Conservation (phyloP, 2,888 invertebrate species). For the Diaperis boleti region DNA sequence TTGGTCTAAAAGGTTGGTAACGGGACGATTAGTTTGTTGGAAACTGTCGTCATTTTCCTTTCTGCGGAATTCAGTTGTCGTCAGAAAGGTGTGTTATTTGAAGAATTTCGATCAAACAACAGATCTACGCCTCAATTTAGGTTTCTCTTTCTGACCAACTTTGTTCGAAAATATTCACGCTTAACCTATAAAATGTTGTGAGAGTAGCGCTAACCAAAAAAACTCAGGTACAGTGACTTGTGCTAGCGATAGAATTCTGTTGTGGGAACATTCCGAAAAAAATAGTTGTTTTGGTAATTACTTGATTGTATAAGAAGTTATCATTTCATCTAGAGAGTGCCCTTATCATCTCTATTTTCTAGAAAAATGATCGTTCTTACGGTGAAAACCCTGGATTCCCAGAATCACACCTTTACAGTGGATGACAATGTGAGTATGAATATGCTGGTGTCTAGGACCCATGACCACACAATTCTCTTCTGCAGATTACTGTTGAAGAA, state of each 20-base stretch:
- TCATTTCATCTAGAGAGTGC: too few species aligned
- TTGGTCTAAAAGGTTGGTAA: too few species aligned
- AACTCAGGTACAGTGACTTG: conserved; percentile 8
- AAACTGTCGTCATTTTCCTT: background rate
- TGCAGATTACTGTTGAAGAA: conserved; percentile 85
- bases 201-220: background rate
- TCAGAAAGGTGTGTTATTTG: conserved; percentile 34
- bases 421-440: conserved; percentile 85
- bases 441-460: too few species aligned
- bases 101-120: conserved; percentile 8
- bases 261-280: conserved; percentile 4
- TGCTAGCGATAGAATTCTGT: conserved; percentile 12
- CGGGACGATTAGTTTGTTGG: background rate
- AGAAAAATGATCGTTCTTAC: conserved; percentile 82
- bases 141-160: background rate
- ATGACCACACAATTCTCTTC: too few species aligned
- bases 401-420: conserved; percentile 84
- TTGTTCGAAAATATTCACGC: background rate
- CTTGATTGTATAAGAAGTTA: conserved; percentile 11
- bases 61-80: background rate
- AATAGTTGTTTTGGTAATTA: conserved; percentile 28
- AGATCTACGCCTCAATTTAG: background rate
- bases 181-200: conserved; percentile 16
- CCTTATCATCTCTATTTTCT: conserved; percentile 1
- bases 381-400: conserved; percentile 90